Evolutionary conservation across 2,888 invertebrate genomes (phyloP), one percentile per base, ranked within the genome.

Genomic region (Abrostola triplasia): DNA sequence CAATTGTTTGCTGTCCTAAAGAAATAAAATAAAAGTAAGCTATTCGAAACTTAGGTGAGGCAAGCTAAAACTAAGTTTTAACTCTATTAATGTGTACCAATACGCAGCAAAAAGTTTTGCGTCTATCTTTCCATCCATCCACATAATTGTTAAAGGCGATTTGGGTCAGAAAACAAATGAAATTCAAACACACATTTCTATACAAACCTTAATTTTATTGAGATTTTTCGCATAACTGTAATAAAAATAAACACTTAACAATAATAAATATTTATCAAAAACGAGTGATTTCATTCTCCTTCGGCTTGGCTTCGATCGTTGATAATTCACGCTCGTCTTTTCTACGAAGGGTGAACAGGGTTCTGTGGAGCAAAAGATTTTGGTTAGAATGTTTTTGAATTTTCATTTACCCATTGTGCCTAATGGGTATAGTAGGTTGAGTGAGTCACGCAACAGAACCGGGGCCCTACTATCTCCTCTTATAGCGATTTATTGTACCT

Each of bases 201-300:
- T 91, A 92, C 71, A 92, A 92, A 90, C 73, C 90, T 91, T 91
- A 90, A 70, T 80, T 92, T 93, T 92, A 93, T 92, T 93, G 91
- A 92, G 91, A 93, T 91, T 92, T 92, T 90, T 77, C 80, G 70
- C 75, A 82, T 86, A 88, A 83, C 79, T 84, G 83, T 84, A 84
- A 71, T 54, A 85, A 85, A 82, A 67, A 78, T 80, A 82, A 81
- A 84, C 80, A 77, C 82, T 81, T 86, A 88, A 83, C 68, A 88
- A 86, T 90, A 88, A 87, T 90, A 89, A 86, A 84, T 86, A 76
- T 77, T 68, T 82, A 71, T 89, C 84, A 93, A 90, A 93, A 92
- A 76, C 89, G 86, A 70, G 94, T 94, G 59, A 92, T 86, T 89
- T 94, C 93, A 69, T 88, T 88, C 50, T 93, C 92, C 74, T 85